These are phyloP conservation scores for Trematocara caparti DNA, from an alignment of 2,797 vertebrate genomes.

Conservation along the genomic window DNA sequence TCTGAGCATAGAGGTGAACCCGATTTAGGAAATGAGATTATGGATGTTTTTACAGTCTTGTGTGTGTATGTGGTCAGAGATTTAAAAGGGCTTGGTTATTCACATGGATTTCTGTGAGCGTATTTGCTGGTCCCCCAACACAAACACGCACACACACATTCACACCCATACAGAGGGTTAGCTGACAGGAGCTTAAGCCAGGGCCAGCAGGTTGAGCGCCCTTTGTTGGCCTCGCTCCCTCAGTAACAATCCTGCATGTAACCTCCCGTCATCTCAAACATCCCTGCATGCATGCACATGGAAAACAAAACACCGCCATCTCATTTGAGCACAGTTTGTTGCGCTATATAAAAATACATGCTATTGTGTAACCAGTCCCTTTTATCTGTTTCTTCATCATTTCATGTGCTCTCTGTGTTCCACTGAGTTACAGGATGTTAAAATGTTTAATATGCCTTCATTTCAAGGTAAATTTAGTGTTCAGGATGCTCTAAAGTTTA, in stretches of 20 bases:
- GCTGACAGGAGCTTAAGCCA: slow-evolving; percentile 11
- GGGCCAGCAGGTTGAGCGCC: not conserved
- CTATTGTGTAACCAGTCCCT: no score
- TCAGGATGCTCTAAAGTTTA: not conserved
- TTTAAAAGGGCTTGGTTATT: not conserved
- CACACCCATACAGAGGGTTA: not conserved
- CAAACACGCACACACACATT: not conserved
- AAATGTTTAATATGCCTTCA: not conserved
- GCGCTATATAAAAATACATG: not conserved
- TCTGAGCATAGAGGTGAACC: not conserved
- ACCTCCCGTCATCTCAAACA: not conserved
- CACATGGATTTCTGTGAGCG: not conserved
- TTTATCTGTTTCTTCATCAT: not conserved
- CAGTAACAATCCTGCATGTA: not conserved
- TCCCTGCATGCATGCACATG: not conserved
- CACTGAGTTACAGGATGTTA: not conserved
- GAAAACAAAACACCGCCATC: not conserved
- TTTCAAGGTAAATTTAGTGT: not conserved
- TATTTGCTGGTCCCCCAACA: not conserved
- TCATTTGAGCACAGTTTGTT: not conserved
- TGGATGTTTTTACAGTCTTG: not conserved
- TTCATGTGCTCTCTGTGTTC: not conserved
- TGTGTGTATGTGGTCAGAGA: not conserved
- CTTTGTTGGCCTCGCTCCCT: slow-evolving; percentile 4
- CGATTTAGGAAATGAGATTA: slow-evolving; percentile 18